phyloP scores from a whole-genome alignment of 2,888 invertebrate species.

The Gandaritis pyraliata region DNA sequence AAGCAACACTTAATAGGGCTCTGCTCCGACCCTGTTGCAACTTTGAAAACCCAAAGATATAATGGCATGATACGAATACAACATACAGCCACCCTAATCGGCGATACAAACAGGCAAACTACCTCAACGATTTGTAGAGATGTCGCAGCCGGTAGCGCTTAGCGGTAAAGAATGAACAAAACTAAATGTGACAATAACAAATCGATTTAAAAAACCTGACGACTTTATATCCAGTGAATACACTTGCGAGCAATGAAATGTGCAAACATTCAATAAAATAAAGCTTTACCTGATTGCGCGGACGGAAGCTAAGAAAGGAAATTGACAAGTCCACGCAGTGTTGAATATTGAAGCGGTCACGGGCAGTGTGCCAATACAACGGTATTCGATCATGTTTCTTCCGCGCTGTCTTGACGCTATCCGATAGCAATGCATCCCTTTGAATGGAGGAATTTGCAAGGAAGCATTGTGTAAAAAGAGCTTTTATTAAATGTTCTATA shows the following conservation, averaged over 20 bases:
- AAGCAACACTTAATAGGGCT: neutral
- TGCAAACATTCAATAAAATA: neutral
- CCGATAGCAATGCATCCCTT: constrained; percentile 19
- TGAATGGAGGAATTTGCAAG: neutral
- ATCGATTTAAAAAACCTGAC: neutral
- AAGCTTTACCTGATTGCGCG: constrained; percentile 10
- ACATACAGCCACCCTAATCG: too few species aligned
- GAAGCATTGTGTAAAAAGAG: neutral
- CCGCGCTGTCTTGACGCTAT: constrained; percentile 48
- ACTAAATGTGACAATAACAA: neutral
- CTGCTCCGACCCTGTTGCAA: neutral
- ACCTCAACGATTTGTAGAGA: too few species aligned
- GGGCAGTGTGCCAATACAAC: constrained; percentile 75
- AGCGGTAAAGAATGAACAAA: neutral
- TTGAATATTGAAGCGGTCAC: constrained; percentile 53
- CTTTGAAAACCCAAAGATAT: neutral
- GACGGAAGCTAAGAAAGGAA: constrained; percentile 24
- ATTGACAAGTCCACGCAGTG: constrained; percentile 29
- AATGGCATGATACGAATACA: too few species aligned
- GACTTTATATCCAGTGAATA: neutral
- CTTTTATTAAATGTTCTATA: too few species aligned
- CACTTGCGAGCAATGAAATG: neutral
- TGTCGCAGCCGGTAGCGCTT: neutral
- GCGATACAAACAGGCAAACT: too few species aligned
- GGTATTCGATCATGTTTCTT: constrained; percentile 56